Percentiles rank a stretch among this genome's conserved stretches.
Evolutionary conservation across 2,113 vertebrate species (phyloP).

Genomic region (Haemorhous mexicanus): DNA sequence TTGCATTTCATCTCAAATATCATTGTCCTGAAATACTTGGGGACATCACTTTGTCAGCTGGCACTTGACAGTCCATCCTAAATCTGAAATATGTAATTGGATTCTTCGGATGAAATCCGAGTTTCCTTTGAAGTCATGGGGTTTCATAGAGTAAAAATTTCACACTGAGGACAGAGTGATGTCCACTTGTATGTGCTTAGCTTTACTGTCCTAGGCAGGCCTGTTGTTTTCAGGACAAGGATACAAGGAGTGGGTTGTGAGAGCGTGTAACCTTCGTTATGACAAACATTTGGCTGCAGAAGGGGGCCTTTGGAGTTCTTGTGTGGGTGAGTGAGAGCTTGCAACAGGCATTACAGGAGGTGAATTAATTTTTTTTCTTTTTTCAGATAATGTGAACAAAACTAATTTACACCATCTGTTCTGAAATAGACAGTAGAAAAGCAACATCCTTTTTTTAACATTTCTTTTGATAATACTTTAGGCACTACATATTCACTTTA

Average conservation of each 20-base stretch:
- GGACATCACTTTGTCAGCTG: slow-evolving; percentile 49
- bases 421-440: background rate
- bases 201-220: background rate
- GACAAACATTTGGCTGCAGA: background rate
- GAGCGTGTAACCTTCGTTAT: background rate
- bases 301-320: background rate
- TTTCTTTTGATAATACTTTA: background rate
- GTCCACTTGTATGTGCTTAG: background rate
- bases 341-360: background rate
- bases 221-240: background rate
- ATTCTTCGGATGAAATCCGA: slow-evolving; percentile 35
- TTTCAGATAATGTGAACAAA: background rate
- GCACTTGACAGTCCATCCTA: slow-evolving; percentile 24
- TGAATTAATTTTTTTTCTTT: slow-evolving; percentile 6
- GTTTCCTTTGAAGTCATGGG: slow-evolving; percentile 41
- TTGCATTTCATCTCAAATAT: slow-evolving; percentile 19
- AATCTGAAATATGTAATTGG: slow-evolving; percentile 42
- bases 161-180: background rate
- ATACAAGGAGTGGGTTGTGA: background rate
- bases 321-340: background rate
- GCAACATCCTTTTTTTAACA: background rate
- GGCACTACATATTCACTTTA: background rate
- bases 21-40: slow-evolving; percentile 37
- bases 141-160: slow-evolving; percentile 13
- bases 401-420: slow-evolving; percentile 13